Evolutionary conservation across 2,888 invertebrate genomes (phyloP), one percentile per base, ranked within the genome.

Genomic region (Spisula solida): DNA sequence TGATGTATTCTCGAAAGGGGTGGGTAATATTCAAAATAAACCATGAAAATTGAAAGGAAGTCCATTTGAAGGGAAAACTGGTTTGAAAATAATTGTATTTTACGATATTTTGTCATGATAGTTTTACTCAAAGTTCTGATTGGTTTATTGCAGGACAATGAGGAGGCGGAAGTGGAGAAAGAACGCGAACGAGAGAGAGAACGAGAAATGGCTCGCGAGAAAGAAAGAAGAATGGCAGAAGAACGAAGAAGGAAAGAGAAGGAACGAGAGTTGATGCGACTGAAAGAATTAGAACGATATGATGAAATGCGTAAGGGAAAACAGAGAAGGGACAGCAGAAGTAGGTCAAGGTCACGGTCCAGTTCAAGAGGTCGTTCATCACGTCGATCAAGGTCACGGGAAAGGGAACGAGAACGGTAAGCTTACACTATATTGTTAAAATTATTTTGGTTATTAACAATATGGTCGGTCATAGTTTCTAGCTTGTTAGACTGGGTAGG

Each of bases 131-230:
- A 34, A 75, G n/a, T 31, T 34, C 5, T 1, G 4, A 34, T 82
- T 60, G 82, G 18, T 82, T 60, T 90, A 85, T 94, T 94, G 79
- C 91, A 98, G 98, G 98, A 98, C 97, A 98, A 98, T 97, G 98
- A 98, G 48, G 91, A 92, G 20, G 56, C 82, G 25, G 90, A 87
- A 18, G 85, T 81, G 25, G 89, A 89, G 14, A 80, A 83, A 51
- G 85, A 55, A 90, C 90, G 60, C 47, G 87, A 87, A 80, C 88
- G 66, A 84, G 83, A 90, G 91, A 88, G 92, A 90, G 93, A 92
- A 82, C 94, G 96, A 34, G 96, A 97, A 82, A 93, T 96, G 20
- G 97, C 97, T 87, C 94, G 96, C 48, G 97, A 97, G 90, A 94
- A 95, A 91, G 93, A 95, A 93, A 92, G 96, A 55, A 94, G 94